phyloP scores from a whole-genome alignment of 1,140 invertebrate genomes.

The Agraylea sexmaculata region DNA sequence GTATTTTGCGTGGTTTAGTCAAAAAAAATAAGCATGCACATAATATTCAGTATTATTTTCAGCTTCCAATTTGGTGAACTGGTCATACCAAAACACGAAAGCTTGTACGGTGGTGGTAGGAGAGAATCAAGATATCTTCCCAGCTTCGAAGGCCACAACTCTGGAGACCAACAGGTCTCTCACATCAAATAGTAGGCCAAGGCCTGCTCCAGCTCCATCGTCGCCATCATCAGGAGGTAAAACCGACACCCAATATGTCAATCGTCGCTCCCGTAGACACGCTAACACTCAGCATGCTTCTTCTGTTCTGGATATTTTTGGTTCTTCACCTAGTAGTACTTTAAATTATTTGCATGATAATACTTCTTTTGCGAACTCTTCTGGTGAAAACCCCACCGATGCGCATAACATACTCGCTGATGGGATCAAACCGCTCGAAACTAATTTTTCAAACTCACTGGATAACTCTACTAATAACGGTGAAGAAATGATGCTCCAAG shows the following conservation, averaged over 20 bases:
- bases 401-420: slow-evolving; percentile 4
- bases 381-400: slow-evolving; percentile 4
- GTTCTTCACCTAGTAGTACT: slow-evolving; percentile 30
- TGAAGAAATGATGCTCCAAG: too few relatives aligned
- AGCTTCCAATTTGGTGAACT: slow-evolving; percentile 70
- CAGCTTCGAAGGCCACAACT: slow-evolving; percentile 48
- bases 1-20: not conserved
- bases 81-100: slow-evolving; percentile 66
- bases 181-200: slow-evolving; percentile 41
- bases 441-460: too few relatives aligned
- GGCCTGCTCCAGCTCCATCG: slow-evolving; percentile 35
- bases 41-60: slow-evolving; percentile 26
- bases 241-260: slow-evolving; percentile 25
- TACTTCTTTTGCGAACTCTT: slow-evolving; percentile 18
- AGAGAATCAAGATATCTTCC: slow-evolving; percentile 52
- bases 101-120: slow-evolving; percentile 73
- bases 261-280: slow-evolving; percentile 49
- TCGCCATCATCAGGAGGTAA: slow-evolving; percentile 51
- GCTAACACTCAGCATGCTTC: slow-evolving; percentile 48
- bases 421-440: not conserved
- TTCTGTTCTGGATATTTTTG: slow-evolving; percentile 33
- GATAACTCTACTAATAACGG: too few relatives aligned
- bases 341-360: slow-evolving; percentile 39
- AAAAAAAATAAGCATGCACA: not conserved
- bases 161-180: slow-evolving; percentile 51